Evolutionary conservation across 2,888 invertebrate species (phyloP), one percentile per base, ranked within the genome.

Genomic region (Papilio gigon): DNA sequence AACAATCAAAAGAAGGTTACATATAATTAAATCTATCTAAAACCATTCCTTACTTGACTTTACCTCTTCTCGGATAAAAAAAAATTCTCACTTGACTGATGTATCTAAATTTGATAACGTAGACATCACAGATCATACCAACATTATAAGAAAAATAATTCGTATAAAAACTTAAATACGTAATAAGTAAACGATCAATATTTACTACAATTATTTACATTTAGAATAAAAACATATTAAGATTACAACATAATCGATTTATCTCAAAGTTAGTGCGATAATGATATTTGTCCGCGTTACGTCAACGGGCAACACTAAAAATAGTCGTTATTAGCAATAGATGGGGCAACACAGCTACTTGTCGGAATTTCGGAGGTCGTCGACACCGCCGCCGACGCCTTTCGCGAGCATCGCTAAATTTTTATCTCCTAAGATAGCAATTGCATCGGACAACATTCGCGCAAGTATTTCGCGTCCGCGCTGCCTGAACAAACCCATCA

Each of bases 301-400:
- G 63, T 58, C 58, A 68, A 63, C 47, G 40, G 47, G 47, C 59
- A 68, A 64, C 67, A 35, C 59, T 68, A 65, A 68, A 65, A 64
- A 68, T 65, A 68, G 60, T 68, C 35, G 47, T 37, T 68, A 67
- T 68, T 60, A 64, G 65, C 65, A 68, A 65, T 65, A 68, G 64
- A 68, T 50, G 68, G 59, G 25, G 68, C 62, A 62, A 30, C 66
- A 53, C 50, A 37, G 65, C 59, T 40, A 47, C 59, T 50, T 33
- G 59, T 14, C 50, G 60, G 60, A 68, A 65, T 68, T 68, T 68
- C 68, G 68, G 68, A 60, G 68, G 65, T 68, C 68, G 65, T 40
- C 40, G 68, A 68, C 68, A 64, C 30, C 25, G 12, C 20, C 27
- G 8, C 44, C 50, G 59, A 2, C 60, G 53, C 50, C 64, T 68